Evolutionary conservation across 2,113 vertebrate species (phyloP), one percentile per base, ranked within the genome.

Genomic region (Brachyistius frenatus): DNA sequence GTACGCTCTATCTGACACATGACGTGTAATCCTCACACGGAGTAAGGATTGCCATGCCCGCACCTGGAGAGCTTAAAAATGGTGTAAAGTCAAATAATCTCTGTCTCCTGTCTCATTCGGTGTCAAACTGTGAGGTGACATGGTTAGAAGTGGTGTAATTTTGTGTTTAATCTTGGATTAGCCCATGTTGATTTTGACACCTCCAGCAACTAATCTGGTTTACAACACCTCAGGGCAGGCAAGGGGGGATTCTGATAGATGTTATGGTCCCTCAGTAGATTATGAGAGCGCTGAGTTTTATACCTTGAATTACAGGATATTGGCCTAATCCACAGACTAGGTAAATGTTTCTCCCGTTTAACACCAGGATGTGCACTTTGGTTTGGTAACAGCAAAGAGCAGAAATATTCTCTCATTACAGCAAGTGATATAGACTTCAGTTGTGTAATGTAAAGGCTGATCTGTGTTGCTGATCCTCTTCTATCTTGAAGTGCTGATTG

Each of bases 81-180:
- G 72, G 56, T 73, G 73, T 76, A 47, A 89, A 89, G 83, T 90
- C 81, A 83, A 92, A 85, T 89, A 85, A 90, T 89, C 85, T 83
- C 76, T 39, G 72, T 57, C 79, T 90, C 64, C 77, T 82, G 88
- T 81, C 88, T 91, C 53, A n/a, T 65, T 64, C 7, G 1, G 81
- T 88, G 88, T 89, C 85, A 87, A 80, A 76, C 63, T 23, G 76
- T 16, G 80, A 58, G 76, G 78, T 74, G 89, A 82, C 78, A 71
- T 11, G 63, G 89, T 80, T 74, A 70, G 88, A 92, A 86, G 84
- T 88, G 82, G 82, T 70, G 80, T 84, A 86, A 88, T 90, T 84
- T 85, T 67, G 60, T 69, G 77, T 85, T 89, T 93, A 91, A 93
- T 88, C 90, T 88, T n/a, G 86, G 91, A 93, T 93, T 86, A 92